Evolutionary conservation across 2,113 vertebrate genomes (phyloP).

Genomic region (Sminthopsis crassicaudata): DNA sequence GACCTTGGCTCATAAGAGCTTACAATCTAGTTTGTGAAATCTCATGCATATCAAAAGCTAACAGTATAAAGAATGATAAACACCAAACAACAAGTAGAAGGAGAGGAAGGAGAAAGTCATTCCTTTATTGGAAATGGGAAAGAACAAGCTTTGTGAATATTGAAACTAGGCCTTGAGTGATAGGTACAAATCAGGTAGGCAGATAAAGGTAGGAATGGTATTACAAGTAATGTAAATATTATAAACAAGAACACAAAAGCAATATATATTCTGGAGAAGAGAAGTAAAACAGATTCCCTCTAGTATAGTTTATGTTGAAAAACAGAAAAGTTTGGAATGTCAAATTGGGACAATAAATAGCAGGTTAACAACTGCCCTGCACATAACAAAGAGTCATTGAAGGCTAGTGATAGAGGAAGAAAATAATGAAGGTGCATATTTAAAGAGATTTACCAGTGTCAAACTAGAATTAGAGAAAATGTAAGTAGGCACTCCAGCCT

Average conservation of each 20-base stretch:
- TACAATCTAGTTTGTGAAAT: not conserved
- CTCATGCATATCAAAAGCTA: constrained; percentile 10
- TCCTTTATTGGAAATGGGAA: not conserved
- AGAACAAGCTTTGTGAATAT: not conserved
- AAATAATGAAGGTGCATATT: not conserved
- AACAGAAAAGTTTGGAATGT: not conserved
- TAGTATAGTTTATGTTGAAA: not conserved
- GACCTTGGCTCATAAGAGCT: not conserved
- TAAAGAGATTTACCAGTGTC: not conserved
- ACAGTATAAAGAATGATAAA: not conserved
- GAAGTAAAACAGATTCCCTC: not conserved
- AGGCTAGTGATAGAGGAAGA: not conserved
- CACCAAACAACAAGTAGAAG: not conserved
- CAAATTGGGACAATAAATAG: not conserved
- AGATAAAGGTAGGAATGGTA: not conserved
- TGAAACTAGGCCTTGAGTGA: not conserved
- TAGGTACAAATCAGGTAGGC: not conserved
- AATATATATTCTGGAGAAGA: not conserved
- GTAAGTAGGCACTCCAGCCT: not conserved
- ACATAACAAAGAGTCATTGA: not conserved
- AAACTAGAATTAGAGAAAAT: not conserved
- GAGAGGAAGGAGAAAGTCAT: not conserved
- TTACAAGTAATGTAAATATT: not conserved
- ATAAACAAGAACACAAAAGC: not conserved
- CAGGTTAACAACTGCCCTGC: not conserved